Base-by-base conservation (phyloP, 2,797 vertebrate species). In the Lacerta agilis region DNA sequence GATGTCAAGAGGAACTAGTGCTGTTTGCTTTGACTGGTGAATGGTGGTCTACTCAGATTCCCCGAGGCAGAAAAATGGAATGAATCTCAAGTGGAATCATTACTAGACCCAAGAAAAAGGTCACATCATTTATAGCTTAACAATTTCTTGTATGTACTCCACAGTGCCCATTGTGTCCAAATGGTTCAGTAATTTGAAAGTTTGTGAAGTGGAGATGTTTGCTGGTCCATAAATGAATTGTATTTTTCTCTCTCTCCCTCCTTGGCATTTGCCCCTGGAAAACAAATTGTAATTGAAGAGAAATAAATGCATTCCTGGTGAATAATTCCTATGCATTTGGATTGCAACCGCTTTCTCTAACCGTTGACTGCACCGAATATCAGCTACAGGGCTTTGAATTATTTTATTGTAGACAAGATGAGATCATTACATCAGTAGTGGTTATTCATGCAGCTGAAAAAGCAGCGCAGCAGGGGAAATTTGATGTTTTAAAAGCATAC, bases 21-120 rank as follows among this genome's bases (percentile, higher is more conserved):
- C 29, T 82, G 58, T 66, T 86, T 81, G 61, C 41, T 77, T 81
- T 86, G 78, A 33, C 36, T 23, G 36, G 45, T 76, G 43, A 78
- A 78, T 43, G 45, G 72, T 85, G 45, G 38, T 83, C 41, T 83
- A 55, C 72, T 87, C 86, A 90, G 78, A 87, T 87, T 88, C 49
- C 83, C 89, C 18, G 41, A 88, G 83, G 78, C 86, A 85, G 82
- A 81, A 87, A 88, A 87, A 82, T 41, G 8, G 64, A 85, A 90
- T 86, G 79, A 86, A 81, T 85, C 86, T 82, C 86, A 85, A 90
- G 71, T 88, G 83, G 83, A 85, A 88, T 85, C 72, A 87, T 90
- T 85, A 85, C 33, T 81, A 85, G 64, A 85, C 89, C 49, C 72
- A 73, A 45, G 55, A 29, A 88, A 88, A 82, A 85, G 88, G 86